These are phyloP conservation scores for Cathartes aura DNA, from an alignment of 2,113 vertebrate species.

Conservation along the genomic window DNA sequence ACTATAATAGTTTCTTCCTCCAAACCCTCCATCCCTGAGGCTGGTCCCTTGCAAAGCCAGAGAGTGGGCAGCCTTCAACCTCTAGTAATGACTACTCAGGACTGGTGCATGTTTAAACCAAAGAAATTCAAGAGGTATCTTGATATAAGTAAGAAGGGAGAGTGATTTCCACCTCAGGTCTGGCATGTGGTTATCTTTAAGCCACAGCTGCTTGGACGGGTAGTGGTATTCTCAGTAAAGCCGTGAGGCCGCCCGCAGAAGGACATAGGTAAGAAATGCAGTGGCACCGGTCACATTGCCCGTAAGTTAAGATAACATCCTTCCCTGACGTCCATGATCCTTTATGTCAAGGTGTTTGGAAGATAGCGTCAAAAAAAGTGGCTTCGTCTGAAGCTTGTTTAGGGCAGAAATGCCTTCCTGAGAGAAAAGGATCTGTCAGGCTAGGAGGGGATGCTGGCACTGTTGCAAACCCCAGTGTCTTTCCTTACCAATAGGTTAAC, in stretches of 20 bases:
- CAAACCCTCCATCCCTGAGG: background rate
- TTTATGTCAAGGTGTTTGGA: background rate
- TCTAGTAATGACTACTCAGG: background rate
- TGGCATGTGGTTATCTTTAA: background rate
- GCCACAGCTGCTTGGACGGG: background rate
- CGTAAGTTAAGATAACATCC: background rate
- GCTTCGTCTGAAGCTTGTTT: background rate
- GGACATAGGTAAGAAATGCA: background rate
- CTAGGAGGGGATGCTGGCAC: background rate
- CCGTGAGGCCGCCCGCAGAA: background rate
- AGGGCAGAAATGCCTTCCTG: background rate
- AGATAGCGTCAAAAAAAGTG: background rate
- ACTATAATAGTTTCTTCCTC: background rate
- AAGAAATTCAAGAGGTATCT: background rate
- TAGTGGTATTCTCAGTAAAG: background rate
- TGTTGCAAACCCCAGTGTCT: background rate
- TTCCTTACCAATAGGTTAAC: rapidly evolving
- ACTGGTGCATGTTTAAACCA: background rate
- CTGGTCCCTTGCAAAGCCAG: background rate
- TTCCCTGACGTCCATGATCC: background rate
- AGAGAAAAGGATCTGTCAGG: background rate
- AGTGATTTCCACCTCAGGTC: background rate
- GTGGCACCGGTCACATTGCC: background rate
- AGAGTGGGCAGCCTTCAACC: background rate
- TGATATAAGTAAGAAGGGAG: background rate